phyloP scores from a whole-genome alignment of 2,888 invertebrate genomes.

The Sinhomidia bicolor region DNA sequence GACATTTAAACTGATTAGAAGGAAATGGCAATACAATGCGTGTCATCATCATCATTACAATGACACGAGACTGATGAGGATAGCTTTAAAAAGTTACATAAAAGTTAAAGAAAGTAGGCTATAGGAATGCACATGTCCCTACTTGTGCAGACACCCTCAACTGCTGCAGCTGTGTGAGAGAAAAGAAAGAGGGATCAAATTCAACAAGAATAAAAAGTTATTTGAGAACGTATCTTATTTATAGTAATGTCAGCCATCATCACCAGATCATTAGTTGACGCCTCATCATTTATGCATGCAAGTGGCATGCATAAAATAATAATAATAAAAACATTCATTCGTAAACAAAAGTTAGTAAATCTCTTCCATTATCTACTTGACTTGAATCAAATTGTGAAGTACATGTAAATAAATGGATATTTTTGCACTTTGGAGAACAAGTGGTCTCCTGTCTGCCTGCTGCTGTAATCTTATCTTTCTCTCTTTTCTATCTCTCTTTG shows the following conservation, averaged over 20 bases:
- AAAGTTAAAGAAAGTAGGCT: conserved; percentile 31
- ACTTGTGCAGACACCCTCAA: background rate
- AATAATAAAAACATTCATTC: background rate
- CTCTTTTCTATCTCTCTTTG: background rate
- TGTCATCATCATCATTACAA: conserved; percentile 46
- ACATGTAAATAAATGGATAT: conserved; percentile 1
- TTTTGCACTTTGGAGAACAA: conserved; percentile 42
- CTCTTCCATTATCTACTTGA: background rate
- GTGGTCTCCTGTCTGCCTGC: conserved; percentile 40
- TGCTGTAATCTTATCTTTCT: no score
- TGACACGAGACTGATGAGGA: conserved; percentile 32
- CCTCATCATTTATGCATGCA: conserved; percentile 54
- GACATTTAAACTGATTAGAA: conserved; percentile 30
- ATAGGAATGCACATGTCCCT: background rate
- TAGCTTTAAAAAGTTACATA: background rate
- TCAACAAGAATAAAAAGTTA: background rate
- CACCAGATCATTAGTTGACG: conserved; percentile 57
- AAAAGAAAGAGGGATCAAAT: background rate
- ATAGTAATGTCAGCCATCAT: conserved; percentile 28
- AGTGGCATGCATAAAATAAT: background rate
- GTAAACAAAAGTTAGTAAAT: background rate
- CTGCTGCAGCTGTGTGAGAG: conserved; percentile 4
- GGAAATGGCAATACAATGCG: conserved; percentile 31
- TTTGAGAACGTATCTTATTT: background rate
- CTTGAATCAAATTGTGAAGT: conserved; percentile 9